Base-by-base conservation (phyloP, 2,113 vertebrate species). In the Apeltes quadracus region DNA sequence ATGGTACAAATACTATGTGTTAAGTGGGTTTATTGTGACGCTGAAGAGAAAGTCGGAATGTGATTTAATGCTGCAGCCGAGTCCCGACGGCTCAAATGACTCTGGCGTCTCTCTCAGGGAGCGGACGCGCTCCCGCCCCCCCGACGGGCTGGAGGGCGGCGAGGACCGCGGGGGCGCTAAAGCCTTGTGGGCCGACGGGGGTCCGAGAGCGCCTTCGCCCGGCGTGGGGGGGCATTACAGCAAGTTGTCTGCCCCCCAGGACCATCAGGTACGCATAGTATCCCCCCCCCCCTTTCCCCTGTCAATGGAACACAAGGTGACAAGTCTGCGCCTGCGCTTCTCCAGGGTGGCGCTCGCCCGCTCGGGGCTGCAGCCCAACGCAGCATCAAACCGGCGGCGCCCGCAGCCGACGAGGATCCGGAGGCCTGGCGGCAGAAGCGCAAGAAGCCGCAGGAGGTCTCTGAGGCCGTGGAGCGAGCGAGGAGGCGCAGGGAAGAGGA, bases 391-490 rank as follows among this genome's bases (percentile, higher is more conserved):
- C 84, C 82, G 15, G 53, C 85, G 0, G 13, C 46, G 22, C 70
- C 89, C 43, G 73, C 70, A 8, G 76, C 76, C 1, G 96, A 98
- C 53, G 96, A 97, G 71, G 97, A 98, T 85, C 68, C 90, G 0
- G 97, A 99, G 62, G 95, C 96, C 0, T 99, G 97, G 98, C 94
- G 97, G 54, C 98, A 98, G 57, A 96, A 97, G 72, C 93, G 98
- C 56, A 93, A 96, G 66, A 97, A 98, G 50, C 95, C 96, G 70
- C 92, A 95, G 0, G 98, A 99, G 57, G 87, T 98, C 44, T 98
- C 97, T 0, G 97, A 97, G 3, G 96, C 97, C 0, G 97, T 99
- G 20, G 98, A 99, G 65, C 94, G 98, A 32, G 98, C 98, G 1
- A 94, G 98, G 13, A 94, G 96, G 53, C 92, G 98, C 11, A 94